Evolutionary conservation across 2,888 invertebrate genomes (phyloP), one percentile per base, ranked within the genome.

Genomic region (Dolichomitus sp.): DNA sequence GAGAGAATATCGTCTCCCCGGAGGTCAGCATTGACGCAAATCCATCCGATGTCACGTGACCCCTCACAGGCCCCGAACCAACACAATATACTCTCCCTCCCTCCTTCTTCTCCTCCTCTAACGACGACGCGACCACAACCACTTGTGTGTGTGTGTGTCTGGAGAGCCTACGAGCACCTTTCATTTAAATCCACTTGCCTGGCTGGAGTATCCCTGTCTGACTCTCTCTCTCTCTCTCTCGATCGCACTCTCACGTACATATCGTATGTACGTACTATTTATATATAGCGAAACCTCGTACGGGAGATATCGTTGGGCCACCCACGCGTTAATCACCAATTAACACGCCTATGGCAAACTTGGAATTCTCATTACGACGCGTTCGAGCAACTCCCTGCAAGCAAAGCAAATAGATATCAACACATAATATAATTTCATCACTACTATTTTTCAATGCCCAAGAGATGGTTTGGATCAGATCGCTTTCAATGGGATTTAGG

Each of bases 1-100:
- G 90, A 89, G 94, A 93, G 93, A 92, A 93, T 94, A 90, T 91
- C 92, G 93, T 93, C 91, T 93, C 94, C 92, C 90, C 94, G 95
- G 96, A 96, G 96, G 96, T 96, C 96, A 96, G 94, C 94, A 95
- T 96, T 96, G 96, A 96, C 96, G 96, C 96, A 96, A 96, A 95
- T 95, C 94, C 94, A 91, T 91, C 90, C 88, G 89, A 87, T 90
- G 93, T 95, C 96, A 96, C 95, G 95, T 96, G 96, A 95, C 93
- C 92, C 86, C 80, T 65, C 90, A 89, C 89, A 85, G 83, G 57
- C 72, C 84, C 86, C 86, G 75, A 85, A 59, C 37, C 17, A 61
- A 85, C 83, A 84, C 80, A 85, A 87, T 87, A 87, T 87, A 82
- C 80, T 73, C 83, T 72, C 85, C 81, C 68, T 69, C 23, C 23